phyloP scores from a whole-genome alignment of 2,113 vertebrate species.

The Corvus hawaiiensis region DNA sequence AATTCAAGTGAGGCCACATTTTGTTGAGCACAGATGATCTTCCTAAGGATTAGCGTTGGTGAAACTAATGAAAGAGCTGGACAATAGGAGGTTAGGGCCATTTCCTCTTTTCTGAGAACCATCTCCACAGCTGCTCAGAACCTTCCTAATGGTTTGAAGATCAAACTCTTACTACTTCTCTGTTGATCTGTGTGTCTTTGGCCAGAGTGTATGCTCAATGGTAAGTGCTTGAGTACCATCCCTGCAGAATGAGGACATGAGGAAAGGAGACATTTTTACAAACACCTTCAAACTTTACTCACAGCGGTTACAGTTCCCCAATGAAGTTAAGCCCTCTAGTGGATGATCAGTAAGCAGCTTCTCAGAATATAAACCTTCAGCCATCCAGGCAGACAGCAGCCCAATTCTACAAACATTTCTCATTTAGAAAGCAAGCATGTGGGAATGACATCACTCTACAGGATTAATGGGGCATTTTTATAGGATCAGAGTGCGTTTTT shows the following conservation, averaged over 20 bases:
- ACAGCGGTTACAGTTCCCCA: neutral
- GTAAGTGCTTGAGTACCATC: neutral
- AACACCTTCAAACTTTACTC: neutral
- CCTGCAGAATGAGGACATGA: neutral
- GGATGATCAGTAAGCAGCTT: neutral
- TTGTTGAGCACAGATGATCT: neutral
- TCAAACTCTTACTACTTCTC: neutral
- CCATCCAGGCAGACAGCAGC: neutral
- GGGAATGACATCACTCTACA: neutral
- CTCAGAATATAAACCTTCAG: neutral
- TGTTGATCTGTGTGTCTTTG: neutral
- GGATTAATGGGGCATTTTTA: neutral
- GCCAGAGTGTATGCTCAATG: neutral
- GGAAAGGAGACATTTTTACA: neutral
- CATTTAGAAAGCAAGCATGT: neutral
- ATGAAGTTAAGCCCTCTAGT: constrained; percentile 27
- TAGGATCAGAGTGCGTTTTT: neutral
- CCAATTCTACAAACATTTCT: neutral
- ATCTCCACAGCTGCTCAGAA: neutral
- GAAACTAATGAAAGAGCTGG: neutral
- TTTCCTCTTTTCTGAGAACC: neutral
- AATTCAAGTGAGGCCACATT: neutral
- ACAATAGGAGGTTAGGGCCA: accelerated
- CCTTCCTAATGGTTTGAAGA: neutral
- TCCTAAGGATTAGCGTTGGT: neutral